phyloP scores from a whole-genome alignment of 2,888 invertebrate species.

The Scaptomyza tumidula region DNA sequence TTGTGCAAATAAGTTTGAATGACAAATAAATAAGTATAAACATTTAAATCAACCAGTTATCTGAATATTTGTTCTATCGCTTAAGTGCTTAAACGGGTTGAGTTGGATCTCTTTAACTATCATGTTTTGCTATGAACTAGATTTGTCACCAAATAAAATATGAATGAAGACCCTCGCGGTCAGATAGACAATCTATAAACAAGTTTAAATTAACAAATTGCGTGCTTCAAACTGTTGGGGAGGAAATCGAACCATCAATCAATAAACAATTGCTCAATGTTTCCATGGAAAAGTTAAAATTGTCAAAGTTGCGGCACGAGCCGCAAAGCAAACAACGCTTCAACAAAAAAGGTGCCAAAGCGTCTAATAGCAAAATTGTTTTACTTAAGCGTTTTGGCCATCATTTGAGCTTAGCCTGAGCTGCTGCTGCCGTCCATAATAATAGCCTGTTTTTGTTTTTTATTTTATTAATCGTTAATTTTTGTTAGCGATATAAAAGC shows the following conservation, averaged over 20 bases:
- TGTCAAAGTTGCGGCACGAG: constrained; percentile 57
- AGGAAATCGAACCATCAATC: not conserved
- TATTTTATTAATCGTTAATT: constrained; percentile 14
- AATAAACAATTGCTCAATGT: constrained; percentile 14
- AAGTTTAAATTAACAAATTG: constrained; percentile 11
- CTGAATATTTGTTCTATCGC: constrained; percentile 7
- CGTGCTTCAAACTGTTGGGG: not conserved
- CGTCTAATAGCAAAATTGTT: constrained; percentile 51
- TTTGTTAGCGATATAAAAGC: constrained; percentile 43
- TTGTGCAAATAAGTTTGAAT: constrained; percentile 71
- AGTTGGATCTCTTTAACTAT: constrained; percentile 23
- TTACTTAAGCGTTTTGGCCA: constrained; percentile 26
- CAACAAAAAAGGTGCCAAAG: constrained; percentile 65
- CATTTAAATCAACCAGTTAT: constrained; percentile 69
- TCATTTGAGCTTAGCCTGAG: constrained; percentile 16
- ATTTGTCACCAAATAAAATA: constrained; percentile 54
- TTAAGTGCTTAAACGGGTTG: constrained; percentile 50
- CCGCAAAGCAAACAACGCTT: constrained; percentile 22
- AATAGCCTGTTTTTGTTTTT: constrained; percentile 14
- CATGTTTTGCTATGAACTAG: constrained; percentile 52
- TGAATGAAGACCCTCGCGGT: constrained; percentile 43
- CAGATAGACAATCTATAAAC: constrained; percentile 4
- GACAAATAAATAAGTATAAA: constrained; percentile 60
- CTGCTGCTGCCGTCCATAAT: constrained; percentile 30
- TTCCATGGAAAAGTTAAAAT: constrained; percentile 42